Base-by-base conservation (phyloP, 2,113 vertebrate species). In the Oxyura jamaicensis region DNA sequence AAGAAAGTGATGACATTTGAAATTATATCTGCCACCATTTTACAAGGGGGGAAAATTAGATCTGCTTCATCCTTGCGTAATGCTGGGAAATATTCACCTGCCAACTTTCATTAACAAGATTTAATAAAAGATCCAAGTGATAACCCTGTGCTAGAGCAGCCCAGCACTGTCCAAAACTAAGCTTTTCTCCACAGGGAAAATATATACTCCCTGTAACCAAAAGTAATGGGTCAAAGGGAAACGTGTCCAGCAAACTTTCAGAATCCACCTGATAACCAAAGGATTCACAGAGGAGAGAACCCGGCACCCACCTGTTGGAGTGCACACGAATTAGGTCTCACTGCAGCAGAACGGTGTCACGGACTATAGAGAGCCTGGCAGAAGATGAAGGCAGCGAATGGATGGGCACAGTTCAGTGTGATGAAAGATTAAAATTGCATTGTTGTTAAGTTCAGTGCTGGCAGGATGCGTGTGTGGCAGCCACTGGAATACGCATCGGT, bases 401-500 rank as follows among this genome's bases (percentile, higher is more conserved):
- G 65, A 20, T 6, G 48, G n/a, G n/a, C n/a, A 15, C 29, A 10
- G 18, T 31, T 25, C 35, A 6, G 20, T 0, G 4, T 8, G 56
- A 29, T 18, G n/a, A 6, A 48, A 21, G 46, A 20, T 2, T 20
- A n/a, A 17, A 29, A 69, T 8, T 10, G 0, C 8, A 1, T 8
- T 7, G 56, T n/a, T 31, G 36, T 29, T 3, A 2, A 33, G n/a
- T 11, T 19, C 19, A 1, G 19, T 8, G 15, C 69, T 3, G 3
- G 67, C 35, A 19, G 36, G 23, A 2, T 1, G 23, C 10, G 0
- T 13, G 6, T 14, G 7, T 2, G 35, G 21, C n/a, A 36, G 59
- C 17, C 19, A 29, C 2, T 29, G 2, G 59, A 13, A 2, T 2
- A 7, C 5, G 52, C 25, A 28, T 6, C 0, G 2, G 41, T 1